Conservation (phyloP, 2,888 invertebrate genomes). For the Noctua pronuba region DNA sequence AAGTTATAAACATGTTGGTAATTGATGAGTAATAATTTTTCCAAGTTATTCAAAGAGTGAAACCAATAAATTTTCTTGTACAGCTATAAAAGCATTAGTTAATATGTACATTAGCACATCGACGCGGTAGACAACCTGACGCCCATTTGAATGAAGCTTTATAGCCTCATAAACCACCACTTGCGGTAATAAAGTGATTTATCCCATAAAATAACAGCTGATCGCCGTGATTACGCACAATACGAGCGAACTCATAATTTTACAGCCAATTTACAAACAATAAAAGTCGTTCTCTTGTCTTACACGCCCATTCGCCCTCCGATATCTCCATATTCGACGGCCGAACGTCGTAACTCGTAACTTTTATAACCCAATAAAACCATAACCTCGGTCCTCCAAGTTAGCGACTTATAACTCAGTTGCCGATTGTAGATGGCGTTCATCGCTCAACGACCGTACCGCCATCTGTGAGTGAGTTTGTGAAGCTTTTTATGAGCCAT, state of each 20-base stretch:
- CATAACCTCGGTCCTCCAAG: slow-evolving; percentile 78
- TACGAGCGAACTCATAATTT: slow-evolving; percentile 90
- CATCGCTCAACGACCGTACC: slow-evolving; percentile 71
- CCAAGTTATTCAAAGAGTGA: slow-evolving; percentile 55
- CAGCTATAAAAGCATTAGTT: slow-evolving; percentile 68
- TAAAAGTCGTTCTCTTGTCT: slow-evolving; percentile 90
- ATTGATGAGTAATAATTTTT: slow-evolving; percentile 31
- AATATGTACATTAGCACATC: slow-evolving; percentile 74
- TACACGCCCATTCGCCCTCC: slow-evolving; percentile 88
- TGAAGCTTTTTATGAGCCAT: slow-evolving; percentile 88
- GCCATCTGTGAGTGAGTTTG: slow-evolving; percentile 85
- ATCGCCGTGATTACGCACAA: slow-evolving; percentile 88
- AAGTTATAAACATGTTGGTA: neutral
- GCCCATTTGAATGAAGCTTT: slow-evolving; percentile 81
- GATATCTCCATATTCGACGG: slow-evolving; percentile 89
- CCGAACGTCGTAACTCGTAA: slow-evolving; percentile 86
- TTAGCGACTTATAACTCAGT: slow-evolving; percentile 74
- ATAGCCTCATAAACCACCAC: slow-evolving; percentile 83
- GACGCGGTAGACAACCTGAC: slow-evolving; percentile 76
- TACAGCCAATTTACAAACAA: slow-evolving; percentile 91
- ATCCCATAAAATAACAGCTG: slow-evolving; percentile 89
- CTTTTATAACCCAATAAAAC: slow-evolving; percentile 90
- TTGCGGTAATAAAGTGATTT: slow-evolving; percentile 87
- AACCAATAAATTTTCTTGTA: slow-evolving; percentile 63
- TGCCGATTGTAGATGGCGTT: slow-evolving; percentile 84